Conservation (phyloP, 2,797 vertebrate genomes). For the Hephaestus fuliginosus region DNA sequence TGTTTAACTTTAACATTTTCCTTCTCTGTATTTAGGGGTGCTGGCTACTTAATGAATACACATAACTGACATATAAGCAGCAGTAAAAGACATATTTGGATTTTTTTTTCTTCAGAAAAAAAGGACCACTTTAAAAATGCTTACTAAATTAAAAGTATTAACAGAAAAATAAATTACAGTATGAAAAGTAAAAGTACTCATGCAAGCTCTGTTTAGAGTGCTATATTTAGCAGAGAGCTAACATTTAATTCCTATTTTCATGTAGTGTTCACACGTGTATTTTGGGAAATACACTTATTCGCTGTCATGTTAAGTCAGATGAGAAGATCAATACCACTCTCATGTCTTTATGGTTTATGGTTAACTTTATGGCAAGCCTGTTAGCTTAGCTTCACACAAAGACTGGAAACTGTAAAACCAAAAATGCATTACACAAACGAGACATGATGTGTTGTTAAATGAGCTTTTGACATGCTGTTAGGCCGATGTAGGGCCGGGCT, state of each 20-base stretch:
- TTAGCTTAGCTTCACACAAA: background rate
- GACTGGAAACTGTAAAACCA: background rate
- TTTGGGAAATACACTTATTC: no score
- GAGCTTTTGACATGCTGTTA: background rate
- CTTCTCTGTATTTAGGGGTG: background rate
- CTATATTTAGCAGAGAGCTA: no score
- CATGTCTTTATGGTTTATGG: no score
- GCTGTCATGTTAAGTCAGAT: no score
- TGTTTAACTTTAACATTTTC: no score
- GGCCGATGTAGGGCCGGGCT: background rate
- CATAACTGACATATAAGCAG: background rate
- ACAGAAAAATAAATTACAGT: background rate
- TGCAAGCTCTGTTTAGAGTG: no score
- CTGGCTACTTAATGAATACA: background rate
- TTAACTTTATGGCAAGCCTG: no score
- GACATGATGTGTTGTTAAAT: background rate
- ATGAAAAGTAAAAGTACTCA: background rate
- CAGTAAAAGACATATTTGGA: background rate
- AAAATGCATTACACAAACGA: background rate
- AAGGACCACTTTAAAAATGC: no score
- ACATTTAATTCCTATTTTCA: no score
- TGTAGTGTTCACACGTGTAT: no score
- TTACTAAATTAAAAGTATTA: background rate
- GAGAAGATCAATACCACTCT: no score
- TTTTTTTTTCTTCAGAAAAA: background rate